A percentile compares a stretch with the other conserved stretches of the same genome.
Conservation (phyloP, 2,888 invertebrate genomes). For the Heliconius ethilla region DNA sequence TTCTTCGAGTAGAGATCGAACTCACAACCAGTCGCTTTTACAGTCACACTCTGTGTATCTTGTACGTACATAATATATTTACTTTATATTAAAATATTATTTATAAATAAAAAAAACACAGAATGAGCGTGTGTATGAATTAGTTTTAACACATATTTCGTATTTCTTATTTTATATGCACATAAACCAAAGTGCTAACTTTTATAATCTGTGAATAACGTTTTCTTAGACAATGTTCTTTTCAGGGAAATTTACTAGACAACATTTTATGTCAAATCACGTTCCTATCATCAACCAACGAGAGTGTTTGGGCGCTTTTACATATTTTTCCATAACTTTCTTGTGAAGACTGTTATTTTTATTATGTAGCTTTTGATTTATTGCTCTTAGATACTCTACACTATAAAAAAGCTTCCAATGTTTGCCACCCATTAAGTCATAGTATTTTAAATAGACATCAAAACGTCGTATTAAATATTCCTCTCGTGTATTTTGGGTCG, state of each 20-base stretch:
- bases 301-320: conserved; percentile 43
- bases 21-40: too few species aligned
- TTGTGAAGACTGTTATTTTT: conserved; percentile 30
- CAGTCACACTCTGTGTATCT: background rate
- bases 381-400: conserved; percentile 25
- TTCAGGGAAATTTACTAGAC: conserved; percentile 45
- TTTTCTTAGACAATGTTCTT: conserved; percentile 37
- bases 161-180: background rate
- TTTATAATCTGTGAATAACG: conserved; percentile 16
- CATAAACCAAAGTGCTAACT: background rate
- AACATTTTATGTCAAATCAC: conserved; percentile 48
- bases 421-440: conserved; percentile 26
- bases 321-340: conserved; percentile 41
- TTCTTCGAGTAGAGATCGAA: background rate
- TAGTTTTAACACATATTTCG: background rate
- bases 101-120: too few species aligned
- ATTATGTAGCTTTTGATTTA: conserved; percentile 31
- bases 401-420: conserved; percentile 22
- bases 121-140: background rate
- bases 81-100: too few species aligned
- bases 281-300: conserved; percentile 44
- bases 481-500: conserved; percentile 59
- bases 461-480: conserved; percentile 64
- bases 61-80: background rate
- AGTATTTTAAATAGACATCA: conserved; percentile 55